Conservation (phyloP, 2,797 vertebrate species). For the Pseudochirops corinnae region DNA sequence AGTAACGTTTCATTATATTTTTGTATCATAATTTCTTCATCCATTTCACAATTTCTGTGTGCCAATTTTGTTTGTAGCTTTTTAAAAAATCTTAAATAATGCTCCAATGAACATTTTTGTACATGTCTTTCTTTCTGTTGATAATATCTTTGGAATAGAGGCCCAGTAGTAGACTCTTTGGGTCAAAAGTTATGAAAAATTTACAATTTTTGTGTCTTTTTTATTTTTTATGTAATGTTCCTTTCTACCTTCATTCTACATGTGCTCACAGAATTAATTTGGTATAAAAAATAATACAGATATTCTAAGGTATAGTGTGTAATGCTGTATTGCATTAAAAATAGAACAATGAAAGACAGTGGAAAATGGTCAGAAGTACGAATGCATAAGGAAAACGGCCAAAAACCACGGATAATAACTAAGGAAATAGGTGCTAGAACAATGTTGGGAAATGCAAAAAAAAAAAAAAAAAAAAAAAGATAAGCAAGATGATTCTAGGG, state of each 20-base stretch:
- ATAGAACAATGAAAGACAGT: neutral
- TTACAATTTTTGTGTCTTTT: neutral
- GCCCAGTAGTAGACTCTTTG: neutral
- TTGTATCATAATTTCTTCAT: neutral
- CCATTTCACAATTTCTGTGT: neutral
- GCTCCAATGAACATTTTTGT: neutral
- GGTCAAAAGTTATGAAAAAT: neutral
- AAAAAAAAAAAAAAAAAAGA: neutral
- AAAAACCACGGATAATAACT: neutral
- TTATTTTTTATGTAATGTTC: neutral
- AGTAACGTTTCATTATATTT: neutral
- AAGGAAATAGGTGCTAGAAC: neutral
- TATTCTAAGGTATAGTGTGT: neutral
- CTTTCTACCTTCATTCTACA: neutral
- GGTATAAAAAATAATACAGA: neutral
- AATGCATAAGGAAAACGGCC: slow-evolving; percentile 12
- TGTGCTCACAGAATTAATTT: neutral
- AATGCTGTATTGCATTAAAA: neutral
- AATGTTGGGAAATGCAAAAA: neutral
- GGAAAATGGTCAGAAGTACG: slow-evolving; percentile 1
- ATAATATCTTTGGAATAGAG: neutral
- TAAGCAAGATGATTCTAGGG: neutral
- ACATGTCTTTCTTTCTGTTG: neutral
- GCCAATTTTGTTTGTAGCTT: neutral
- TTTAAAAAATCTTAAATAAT: neutral